phyloP scores from a whole-genome alignment of 2,797 vertebrate genomes.

The Sebastes jordani region DNA sequence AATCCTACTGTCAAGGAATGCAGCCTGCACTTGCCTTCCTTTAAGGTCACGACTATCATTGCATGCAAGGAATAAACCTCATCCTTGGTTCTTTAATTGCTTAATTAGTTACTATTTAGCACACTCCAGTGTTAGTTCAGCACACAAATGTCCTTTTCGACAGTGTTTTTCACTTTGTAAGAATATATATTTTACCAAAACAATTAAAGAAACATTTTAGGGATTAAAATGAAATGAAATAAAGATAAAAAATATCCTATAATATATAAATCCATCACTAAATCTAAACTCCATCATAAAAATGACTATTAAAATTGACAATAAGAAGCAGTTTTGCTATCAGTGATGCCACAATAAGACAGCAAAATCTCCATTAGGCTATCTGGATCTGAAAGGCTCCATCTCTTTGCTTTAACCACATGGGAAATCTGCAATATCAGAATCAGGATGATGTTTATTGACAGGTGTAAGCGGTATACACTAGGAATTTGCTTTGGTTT shows the following conservation, averaged over 20 bases:
- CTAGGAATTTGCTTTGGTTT: too few relatives aligned
- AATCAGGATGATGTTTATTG: too few relatives aligned
- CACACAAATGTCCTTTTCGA: too few relatives aligned
- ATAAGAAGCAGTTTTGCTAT: too few relatives aligned
- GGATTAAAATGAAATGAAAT: not conserved
- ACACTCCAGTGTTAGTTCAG: too few relatives aligned
- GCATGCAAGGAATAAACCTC: not conserved
- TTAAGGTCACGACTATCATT: not conserved
- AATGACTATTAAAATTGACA: not conserved
- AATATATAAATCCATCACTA: not conserved
- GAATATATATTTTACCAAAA: not conserved
- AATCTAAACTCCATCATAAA: not conserved
- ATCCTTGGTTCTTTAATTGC: not conserved
- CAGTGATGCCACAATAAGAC: not conserved
- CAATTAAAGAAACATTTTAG: not conserved
- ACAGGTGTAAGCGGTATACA: too few relatives aligned
- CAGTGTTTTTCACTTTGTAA: too few relatives aligned
- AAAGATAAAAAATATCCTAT: not conserved
- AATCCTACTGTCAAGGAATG: not conserved
- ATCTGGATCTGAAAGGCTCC: not conserved
- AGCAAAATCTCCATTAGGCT: not conserved
- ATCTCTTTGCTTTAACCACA: not conserved
- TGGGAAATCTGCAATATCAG: not conserved
- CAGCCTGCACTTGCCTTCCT: not conserved
- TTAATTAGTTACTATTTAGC: too few relatives aligned